These are phyloP conservation scores for Lates japonicus DNA, from an alignment of 2,797 vertebrate species.

Conservation along the genomic window DNA sequence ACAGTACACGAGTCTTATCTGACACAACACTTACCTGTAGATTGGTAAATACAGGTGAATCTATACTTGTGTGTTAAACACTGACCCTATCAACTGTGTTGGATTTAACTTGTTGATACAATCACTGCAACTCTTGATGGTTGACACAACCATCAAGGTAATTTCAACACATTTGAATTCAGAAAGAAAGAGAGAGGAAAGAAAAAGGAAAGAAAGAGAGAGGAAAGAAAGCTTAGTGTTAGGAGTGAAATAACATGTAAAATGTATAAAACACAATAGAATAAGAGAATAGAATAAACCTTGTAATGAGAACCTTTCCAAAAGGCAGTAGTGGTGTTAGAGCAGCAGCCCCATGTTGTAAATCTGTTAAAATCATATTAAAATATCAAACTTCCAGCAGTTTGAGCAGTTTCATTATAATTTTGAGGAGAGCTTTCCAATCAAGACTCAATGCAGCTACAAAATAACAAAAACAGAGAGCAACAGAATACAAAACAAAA, in stretches of 20 bases:
- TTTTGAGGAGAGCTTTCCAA: conserved; percentile 10
- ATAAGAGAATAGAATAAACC: neutral
- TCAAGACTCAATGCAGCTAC: neutral
- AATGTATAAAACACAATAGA: neutral
- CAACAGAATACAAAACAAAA: neutral
- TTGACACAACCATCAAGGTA: no score
- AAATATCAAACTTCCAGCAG: neutral
- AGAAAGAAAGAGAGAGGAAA: neutral
- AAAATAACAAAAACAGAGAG: conserved; percentile 23
- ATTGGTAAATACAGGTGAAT: neutral
- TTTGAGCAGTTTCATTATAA: neutral
- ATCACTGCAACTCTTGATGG: neutral
- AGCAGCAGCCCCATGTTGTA: neutral
- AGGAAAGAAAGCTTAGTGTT: neutral
- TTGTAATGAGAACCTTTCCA: neutral
- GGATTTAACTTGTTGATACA: neutral
- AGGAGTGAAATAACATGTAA: neutral
- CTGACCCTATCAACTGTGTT: neutral
- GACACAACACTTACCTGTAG: neutral
- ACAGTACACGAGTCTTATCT: neutral
- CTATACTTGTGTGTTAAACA: neutral
- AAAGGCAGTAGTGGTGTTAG: neutral
- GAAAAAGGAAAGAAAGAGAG: neutral
- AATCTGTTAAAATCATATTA: neutral
- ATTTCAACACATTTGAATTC: neutral